These are phyloP conservation scores for Caenorhabditis remanei DNA, from an alignment of 1,140 invertebrate genomes.

Conservation along the genomic window DNA sequence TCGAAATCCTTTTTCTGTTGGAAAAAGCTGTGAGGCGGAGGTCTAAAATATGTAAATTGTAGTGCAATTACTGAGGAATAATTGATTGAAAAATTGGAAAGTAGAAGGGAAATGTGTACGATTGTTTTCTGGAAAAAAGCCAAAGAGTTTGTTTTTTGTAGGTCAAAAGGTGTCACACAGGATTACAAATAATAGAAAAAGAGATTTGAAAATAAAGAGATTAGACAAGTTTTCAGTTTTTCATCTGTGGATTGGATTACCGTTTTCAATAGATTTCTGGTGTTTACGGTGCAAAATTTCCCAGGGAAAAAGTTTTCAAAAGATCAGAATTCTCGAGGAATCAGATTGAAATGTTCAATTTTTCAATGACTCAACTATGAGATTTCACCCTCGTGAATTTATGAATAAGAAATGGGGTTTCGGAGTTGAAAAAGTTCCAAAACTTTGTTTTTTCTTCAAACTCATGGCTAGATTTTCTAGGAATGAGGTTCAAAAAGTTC, in stretches of 20 bases:
- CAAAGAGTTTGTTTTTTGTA: background rate
- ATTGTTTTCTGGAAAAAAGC: background rate
- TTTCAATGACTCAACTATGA: constrained; percentile 13
- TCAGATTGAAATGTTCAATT: background rate
- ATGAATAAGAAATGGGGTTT: background rate
- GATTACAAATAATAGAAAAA: no score
- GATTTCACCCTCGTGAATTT: background rate
- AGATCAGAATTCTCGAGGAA: background rate
- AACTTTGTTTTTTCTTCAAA: constrained; percentile 1
- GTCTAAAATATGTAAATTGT: constrained; percentile 48
- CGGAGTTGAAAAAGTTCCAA: background rate
- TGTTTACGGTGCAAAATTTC: background rate
- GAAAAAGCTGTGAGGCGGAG: background rate
- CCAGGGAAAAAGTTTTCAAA: background rate
- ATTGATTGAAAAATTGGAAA: background rate
- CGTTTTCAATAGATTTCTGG: background rate
- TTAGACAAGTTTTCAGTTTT: background rate
- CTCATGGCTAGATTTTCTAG: no score
- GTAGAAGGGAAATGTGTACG: background rate
- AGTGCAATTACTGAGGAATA: constrained; percentile 27
- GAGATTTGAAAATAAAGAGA: background rate
- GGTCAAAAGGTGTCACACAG: background rate
- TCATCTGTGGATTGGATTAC: background rate
- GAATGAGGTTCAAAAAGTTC: background rate
- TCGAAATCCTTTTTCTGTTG: background rate